Evolutionary conservation across 2,113 vertebrate species (phyloP).

Genomic region (Catharus bicknelli): DNA sequence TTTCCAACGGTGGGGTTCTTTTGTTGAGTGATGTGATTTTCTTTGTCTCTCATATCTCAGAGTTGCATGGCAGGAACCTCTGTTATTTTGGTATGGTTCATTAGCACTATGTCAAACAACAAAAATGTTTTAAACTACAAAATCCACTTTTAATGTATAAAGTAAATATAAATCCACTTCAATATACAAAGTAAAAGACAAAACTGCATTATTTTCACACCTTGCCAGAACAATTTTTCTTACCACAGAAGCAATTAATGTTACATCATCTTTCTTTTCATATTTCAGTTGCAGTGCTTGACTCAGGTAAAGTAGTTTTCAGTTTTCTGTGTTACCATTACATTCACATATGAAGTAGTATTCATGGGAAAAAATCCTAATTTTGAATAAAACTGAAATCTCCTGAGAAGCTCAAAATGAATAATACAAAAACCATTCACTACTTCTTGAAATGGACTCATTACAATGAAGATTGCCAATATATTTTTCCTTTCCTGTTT

Average conservation of each 20-base stretch:
- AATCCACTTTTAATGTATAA: background rate
- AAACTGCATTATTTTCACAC: background rate
- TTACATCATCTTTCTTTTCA: slow-evolving; percentile 28
- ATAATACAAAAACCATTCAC: background rate
- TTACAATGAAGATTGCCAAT: background rate
- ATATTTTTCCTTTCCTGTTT: background rate
- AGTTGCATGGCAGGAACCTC: background rate
- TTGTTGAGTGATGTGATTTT: background rate
- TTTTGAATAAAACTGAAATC: slow-evolving; percentile 16
- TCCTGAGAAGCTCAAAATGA: background rate
- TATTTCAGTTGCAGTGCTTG: background rate
- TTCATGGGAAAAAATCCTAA: background rate
- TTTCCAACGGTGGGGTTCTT: background rate
- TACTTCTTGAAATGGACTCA: background rate
- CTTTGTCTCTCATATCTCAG: background rate
- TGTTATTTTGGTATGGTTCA: background rate
- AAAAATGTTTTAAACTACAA: background rate
- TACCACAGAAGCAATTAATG: slow-evolving; percentile 10
- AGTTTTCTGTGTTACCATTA: background rate
- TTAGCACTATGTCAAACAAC: background rate
- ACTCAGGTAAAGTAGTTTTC: slow-evolving; percentile 4
- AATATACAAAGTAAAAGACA: background rate
- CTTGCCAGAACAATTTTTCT: background rate
- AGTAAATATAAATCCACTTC: background rate
- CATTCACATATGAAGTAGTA: background rate